Percentiles rank a stretch among this genome's conserved stretches.
Conservation (phyloP, 2,113 vertebrate species). For the Chloropsis hardwickii region DNA sequence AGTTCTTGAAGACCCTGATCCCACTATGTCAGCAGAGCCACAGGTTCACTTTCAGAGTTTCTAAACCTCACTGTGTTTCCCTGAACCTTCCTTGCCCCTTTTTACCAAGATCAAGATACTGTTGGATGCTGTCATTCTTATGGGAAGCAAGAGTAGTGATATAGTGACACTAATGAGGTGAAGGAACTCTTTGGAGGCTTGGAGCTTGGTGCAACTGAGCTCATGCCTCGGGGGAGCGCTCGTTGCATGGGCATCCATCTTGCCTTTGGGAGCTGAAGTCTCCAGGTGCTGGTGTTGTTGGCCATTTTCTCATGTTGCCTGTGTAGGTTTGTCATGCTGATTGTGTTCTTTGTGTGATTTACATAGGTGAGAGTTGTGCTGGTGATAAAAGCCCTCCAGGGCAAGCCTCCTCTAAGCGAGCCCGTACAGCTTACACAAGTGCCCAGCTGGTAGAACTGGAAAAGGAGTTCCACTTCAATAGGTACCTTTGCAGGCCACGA, state of each 20-base stretch:
- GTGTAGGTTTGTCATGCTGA: constrained; percentile 17
- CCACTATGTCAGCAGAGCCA: background rate
- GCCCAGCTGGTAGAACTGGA: constrained; percentile 99
- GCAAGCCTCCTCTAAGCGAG: constrained; percentile 92
- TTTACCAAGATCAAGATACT: background rate
- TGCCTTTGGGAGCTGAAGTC: fast-evolving
- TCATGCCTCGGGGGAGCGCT: background rate
- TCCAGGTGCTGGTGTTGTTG: background rate
- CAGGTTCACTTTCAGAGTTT: background rate
- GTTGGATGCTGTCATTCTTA: background rate
- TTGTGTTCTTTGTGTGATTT: constrained; percentile 74
- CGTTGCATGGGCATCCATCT: fast-evolving
- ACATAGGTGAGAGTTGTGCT: constrained; percentile 92
- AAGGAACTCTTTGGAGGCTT: background rate
- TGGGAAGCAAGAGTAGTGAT: background rate
- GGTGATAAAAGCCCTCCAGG: constrained; percentile 95
- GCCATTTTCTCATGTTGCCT: background rate
- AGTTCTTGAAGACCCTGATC: background rate
- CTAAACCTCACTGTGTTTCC: background rate
- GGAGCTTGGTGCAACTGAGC: background rate
- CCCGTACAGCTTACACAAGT: constrained; percentile 97
- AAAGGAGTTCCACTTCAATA: constrained; percentile 99
- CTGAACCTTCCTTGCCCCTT: background rate
- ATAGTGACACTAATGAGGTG: background rate
- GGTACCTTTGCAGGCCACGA: constrained; percentile 94